Evolutionary conservation across 2,888 invertebrate genomes (phyloP), one percentile per base, ranked within the genome.

Genomic region (Drosophila affinis): DNA sequence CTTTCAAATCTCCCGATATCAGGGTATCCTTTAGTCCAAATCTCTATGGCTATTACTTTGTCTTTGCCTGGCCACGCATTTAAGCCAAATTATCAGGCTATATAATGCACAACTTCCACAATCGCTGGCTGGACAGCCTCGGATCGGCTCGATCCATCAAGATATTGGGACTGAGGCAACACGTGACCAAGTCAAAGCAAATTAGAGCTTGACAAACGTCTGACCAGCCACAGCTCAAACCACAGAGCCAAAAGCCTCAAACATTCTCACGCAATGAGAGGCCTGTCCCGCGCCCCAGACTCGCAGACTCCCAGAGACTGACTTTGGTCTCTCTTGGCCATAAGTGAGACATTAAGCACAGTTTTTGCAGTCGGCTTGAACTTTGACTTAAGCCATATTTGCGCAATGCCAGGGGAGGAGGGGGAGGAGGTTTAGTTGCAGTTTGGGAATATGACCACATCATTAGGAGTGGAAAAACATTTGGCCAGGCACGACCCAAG

Each of bases 341-440:
- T 82, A 87, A 84, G 84, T 84, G 84, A 84, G 84, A 88, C 88
- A 84, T 88, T 83, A 88, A 81, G 75, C 87, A 45, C 77, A 83
- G 78, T 72, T 81, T n/a, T 14, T 39, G 82, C 80, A 68, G 82
- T 73, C 85, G 65, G 63, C 47, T 77, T 81, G 84, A 88, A 78
- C 83, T 88, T 68, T 83, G 84, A 81, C 88, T 67, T 68, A 69
- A 74, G 73, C 87, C 83, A 86, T 84, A 84, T 84, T 84, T 88
- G 83, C 72, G 83, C 88, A 76, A 83, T 76, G 55, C 69, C 51
- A 47, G 51, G 29, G 34, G 24, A 6, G 6, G 2, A 14, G 21
- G 9, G 9, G 24, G 45, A 17, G 56, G 2, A 1, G 21, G 21
- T n/a, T n/a, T n/a, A 29, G 54, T 24, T 21, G 5, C 47, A 44